Percentiles rank a stretch among this genome's conserved stretches.
Conservation (phyloP, 2,888 invertebrate genomes). For the Drosophila helvetica region DNA sequence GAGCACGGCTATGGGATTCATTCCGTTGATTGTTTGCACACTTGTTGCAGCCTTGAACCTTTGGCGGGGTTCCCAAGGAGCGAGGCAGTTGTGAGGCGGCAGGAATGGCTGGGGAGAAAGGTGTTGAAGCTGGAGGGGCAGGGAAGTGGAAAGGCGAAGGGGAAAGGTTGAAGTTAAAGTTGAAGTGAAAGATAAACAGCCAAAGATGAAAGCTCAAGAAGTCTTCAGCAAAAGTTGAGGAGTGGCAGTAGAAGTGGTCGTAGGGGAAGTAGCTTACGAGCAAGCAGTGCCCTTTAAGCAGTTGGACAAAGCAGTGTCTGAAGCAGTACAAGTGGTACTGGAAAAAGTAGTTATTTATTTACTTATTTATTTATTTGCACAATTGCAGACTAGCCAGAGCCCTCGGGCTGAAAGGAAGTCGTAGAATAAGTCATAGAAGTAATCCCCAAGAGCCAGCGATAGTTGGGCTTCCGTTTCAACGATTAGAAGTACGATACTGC, state of each 20-base stretch:
- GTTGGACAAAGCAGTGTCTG: background rate
- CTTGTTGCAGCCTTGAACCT: conserved; percentile 54
- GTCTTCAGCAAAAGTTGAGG: background rate
- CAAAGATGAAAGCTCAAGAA: background rate
- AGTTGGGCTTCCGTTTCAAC: no score
- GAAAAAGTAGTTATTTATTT: no score
- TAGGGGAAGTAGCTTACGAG: background rate
- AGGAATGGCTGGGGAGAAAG: background rate
- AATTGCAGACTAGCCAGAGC: background rate
- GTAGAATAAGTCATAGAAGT: background rate
- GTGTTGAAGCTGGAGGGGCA: background rate
- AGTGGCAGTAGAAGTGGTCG: background rate
- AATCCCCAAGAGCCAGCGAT: background rate
- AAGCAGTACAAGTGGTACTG: background rate
- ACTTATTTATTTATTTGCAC: no score
- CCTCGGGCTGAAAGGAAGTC: no score
- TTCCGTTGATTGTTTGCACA: conserved; percentile 27
- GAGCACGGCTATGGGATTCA: conserved; percentile 5
- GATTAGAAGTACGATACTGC: no score
- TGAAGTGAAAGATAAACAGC: background rate
- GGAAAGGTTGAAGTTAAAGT: background rate
- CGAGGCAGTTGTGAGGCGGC: no score
- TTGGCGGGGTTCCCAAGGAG: background rate
- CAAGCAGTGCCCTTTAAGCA: background rate
- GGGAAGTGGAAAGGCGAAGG: no score